Evolutionary conservation across 2,797 vertebrate genomes (phyloP), one percentile per base, ranked within the genome.

Genomic region (Kryptolebias ocellatus): DNA sequence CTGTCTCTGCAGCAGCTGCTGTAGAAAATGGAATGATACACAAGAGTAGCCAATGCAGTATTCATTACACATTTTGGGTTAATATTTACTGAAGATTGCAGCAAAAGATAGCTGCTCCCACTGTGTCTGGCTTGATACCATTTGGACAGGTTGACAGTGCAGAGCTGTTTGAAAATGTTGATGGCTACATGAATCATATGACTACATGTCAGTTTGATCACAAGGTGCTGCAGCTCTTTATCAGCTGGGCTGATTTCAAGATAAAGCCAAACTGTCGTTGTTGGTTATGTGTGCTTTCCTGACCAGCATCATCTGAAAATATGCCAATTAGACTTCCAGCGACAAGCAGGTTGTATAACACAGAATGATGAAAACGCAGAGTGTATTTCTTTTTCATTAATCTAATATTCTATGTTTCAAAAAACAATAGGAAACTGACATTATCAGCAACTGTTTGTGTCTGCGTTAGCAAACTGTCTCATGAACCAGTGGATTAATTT

Each of bases 111-210:
- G 10, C 2, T 46, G 4, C 46, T 24, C 29, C 34, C 31, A 1
- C 14, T 61, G 15, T 51, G 14, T 51, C 29, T 16, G n/a, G 14
- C 29, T 24, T n/a, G 12, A 18, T 28, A 42, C 42, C 16, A 20
- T 59, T 20, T 29, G 37, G 16, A 61, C n/a, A 60, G 46, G 14
- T 15, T 60, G 45, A 50, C 59, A 24, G 46, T 29, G 15, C 28
- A 20, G 12, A 60, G 59, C 49, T 20, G 6, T 31, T 60, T 29
- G 59, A 44, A 61, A 51, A 51, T 37, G 34, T 49, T 61, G 59
- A 61, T 11, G 44, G 46, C 31, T 47, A 60, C 58, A 51, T 51
- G 49, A 51, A 51, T 24, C 18, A n/a, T 49, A 24, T 50, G 59
- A 60, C 46, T n/a, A 34, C 58, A 34, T 20, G 34, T 50, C 59